Conservation (phyloP, 1,140 invertebrate genomes). For the Saccostrea echinata region DNA sequence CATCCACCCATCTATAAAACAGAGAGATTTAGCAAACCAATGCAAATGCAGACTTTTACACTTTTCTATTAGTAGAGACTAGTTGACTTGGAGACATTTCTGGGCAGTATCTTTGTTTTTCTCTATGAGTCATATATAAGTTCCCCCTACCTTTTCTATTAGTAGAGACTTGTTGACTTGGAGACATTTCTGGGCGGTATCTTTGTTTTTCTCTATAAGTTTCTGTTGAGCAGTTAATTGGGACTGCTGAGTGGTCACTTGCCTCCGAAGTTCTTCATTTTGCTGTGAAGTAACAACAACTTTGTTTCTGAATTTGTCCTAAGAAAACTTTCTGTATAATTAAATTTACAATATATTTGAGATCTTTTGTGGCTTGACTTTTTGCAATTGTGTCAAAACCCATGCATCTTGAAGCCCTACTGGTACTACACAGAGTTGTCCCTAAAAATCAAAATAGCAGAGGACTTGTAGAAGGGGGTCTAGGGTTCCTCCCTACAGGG, state of each 20-base stretch:
- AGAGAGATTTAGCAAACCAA: not conserved
- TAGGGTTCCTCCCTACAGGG: too few relatives aligned
- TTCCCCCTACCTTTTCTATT: constrained; percentile 89
- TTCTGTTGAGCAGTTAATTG: constrained; percentile 96
- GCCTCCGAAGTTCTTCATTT: constrained; percentile 94
- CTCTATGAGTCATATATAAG: constrained; percentile 85
- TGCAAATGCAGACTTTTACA: not conserved
- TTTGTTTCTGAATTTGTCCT: not conserved
- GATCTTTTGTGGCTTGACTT: too few relatives aligned
- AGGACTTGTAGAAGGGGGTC: too few relatives aligned
- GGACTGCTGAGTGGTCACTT: constrained; percentile 15
- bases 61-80: not conserved
- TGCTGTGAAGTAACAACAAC: constrained; percentile 81
- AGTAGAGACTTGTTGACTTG: constrained; percentile 90
- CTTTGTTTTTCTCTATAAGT: constrained; percentile 97
- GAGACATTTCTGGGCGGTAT: constrained; percentile 88
- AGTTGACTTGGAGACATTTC: constrained; percentile 81
- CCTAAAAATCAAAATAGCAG: too few relatives aligned
- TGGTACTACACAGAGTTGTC: too few relatives aligned
- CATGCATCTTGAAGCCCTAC: too few relatives aligned
- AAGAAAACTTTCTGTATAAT: not conserved
- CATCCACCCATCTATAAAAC: too few relatives aligned
- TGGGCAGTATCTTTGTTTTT: constrained; percentile 98
- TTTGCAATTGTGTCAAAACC: too few relatives aligned
- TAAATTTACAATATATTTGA: too few relatives aligned